Base-by-base conservation (phyloP, 37 sponge, comb jelly and placozoan species). In the Agelas oroides region DNA sequence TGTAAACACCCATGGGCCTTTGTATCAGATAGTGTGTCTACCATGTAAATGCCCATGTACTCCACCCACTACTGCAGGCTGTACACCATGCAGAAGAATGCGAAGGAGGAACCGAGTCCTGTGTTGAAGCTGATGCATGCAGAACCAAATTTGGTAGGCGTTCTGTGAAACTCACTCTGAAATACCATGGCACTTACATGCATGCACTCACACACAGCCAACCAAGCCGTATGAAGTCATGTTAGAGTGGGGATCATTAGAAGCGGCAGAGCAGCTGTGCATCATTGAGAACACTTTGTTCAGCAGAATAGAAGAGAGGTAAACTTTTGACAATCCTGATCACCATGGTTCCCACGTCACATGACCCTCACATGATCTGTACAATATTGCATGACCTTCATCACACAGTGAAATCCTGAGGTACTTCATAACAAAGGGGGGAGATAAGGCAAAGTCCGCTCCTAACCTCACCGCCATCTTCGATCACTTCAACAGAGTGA, bases 401-500 rank as follows among this genome's bases (percentile, higher is more conserved):
- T n/a, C 46, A 46, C 8, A 8, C 71, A 85, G 86, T 85, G 89
- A 88, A 24, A 73, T 88, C 38, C 28, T 88, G 28, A 32, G 83
- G 30, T 59, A 88, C 52, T 70, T 88, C 71, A 23, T 21, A 30
- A 53, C 74, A 24, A 82, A 82, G 70, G 78, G 78, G 13, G 34
- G 27, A 6, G 14, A 69, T n/a, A 88, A 88, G 77, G 30, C 62
- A 0, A 60, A 70, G 46, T 83, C 67, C 3, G 77, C 89, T 33
- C 89, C 89, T 33, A 76, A 88, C 65, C 71, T 88, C 18, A n/a
- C 67, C 13, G 53, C 71, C 61, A 82, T 88, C 13, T 74, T 88
- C 27, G 77, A 88, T 5, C 81, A 88, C 60, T 88, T 88, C 78
- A 88, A 88, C 78, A 68, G 81, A 59, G 89, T 88, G 54, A 77